Base-by-base conservation (phyloP, 2,888 invertebrate species). In the Plebejus anna region DNA sequence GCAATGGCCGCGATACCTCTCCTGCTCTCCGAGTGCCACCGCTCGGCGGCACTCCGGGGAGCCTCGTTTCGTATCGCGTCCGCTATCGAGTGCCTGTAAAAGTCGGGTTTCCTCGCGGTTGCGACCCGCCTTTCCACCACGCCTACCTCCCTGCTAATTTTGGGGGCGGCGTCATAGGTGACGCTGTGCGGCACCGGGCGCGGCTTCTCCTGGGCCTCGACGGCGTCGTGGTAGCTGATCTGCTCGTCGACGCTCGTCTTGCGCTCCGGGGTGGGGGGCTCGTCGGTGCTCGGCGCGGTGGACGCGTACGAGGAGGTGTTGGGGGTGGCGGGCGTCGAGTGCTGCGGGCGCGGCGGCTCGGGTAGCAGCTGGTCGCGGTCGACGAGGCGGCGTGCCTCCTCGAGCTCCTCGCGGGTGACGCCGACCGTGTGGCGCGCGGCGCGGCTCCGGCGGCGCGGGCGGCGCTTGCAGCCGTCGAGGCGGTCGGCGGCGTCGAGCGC, bases 341-440 rank as follows among this genome's bases (percentile, higher is more conserved):
- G 51, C 4, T 73, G 47, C 7, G 73, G 13, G 6, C 85, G 84
- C 3, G 83, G 80, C 22, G 80, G 81, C 91, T 94, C 79, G 4
- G 81, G 81, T 22, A 81, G 71, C n/a, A 94, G 82, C 16, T 87
- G 85, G 78, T 88, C 89, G 7, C 87, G 83, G 87, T 97, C 96
- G 81, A 97, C 95, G 84, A 97, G 95, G 77, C 96, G 95, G 72
- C 97, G 94, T 0, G 98, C 98, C 82, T 96, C 96, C 2, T 96
- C 97, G 42, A 98, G 89, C 84, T 98, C 98, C 85, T 97, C 97
- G 71, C 95, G 95, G 61, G 97, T 97, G 28, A 98, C 97, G 73
- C 97, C 97, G 36, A 98, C 97, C 0, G 98, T 98, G 87, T 98
- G 97, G 0, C 98, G 91, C 73, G 95, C 95, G 79, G 96, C 95